These are phyloP conservation scores for Dromius quadrimaculatus DNA, from an alignment of 2,888 invertebrate species.

Conservation along the genomic window DNA sequence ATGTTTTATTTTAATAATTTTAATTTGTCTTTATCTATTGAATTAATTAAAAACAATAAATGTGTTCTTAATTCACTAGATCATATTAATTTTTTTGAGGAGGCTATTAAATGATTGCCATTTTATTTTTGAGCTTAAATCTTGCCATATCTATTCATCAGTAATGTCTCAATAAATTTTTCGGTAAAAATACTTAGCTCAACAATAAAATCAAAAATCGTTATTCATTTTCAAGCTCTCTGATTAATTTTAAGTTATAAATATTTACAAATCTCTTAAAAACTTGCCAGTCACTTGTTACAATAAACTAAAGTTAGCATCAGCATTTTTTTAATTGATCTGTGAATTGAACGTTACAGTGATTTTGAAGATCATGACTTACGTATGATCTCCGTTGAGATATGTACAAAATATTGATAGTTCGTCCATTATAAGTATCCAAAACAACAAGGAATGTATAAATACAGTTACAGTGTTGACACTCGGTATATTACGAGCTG, in stretches of 20 bases:
- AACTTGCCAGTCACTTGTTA: neutral
- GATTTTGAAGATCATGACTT: slow-evolving; percentile 47
- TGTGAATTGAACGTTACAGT: slow-evolving; percentile 23
- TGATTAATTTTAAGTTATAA: slow-evolving; percentile 26
- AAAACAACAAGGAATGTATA: slow-evolving; percentile 47
- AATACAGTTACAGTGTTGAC: slow-evolving; percentile 44
- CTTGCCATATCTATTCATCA: slow-evolving; percentile 26
- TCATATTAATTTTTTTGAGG: slow-evolving; percentile 16
- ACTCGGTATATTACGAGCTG: too few relatives aligned
- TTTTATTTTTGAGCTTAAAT: slow-evolving; percentile 18
- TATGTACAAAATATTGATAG: slow-evolving; percentile 52
- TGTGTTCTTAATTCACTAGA: slow-evolving; percentile 37
- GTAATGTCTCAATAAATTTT: slow-evolving; percentile 16
- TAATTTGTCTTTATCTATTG: slow-evolving; percentile 29
- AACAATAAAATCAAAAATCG: neutral
- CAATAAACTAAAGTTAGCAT: too few relatives aligned
- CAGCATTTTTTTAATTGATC: too few relatives aligned
- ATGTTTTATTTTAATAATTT: slow-evolving; percentile 40
- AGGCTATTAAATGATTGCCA: slow-evolving; percentile 1
- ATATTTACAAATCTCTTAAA: slow-evolving; percentile 12
- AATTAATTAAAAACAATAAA: slow-evolving; percentile 36
- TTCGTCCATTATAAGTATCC: slow-evolving; percentile 49
- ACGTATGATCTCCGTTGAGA: slow-evolving; percentile 47
- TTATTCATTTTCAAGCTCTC: slow-evolving; percentile 12
- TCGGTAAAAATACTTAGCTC: neutral